Base-by-base conservation (phyloP, 2,113 vertebrate genomes). In the Sturnus vulgaris region DNA sequence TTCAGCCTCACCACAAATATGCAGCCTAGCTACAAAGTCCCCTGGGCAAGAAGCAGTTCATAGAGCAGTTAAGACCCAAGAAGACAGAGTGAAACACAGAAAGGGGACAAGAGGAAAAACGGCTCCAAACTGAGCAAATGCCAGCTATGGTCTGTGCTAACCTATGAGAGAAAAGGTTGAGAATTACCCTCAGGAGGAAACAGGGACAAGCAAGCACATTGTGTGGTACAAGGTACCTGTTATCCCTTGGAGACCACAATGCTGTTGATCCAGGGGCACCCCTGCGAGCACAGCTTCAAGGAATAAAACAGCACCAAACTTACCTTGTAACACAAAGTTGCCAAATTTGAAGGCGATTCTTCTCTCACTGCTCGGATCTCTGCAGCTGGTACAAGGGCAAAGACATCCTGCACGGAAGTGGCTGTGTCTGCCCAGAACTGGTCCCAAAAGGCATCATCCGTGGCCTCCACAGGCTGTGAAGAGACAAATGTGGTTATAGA, bases 281-380 rank as follows among this genome's bases (percentile, higher is more conserved):
- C 7, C 37, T 24, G 3, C 27, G 27, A 59, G 68, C 50, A 83
- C 25, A 57, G 35, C 33, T 68, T 65, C 35, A 33, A 15, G 14
- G 3, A 15, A 37, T 27, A 71, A 13, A 16, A 42, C 12, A 21
- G 57, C n/a, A 23, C 11, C 50, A 68, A 15, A 73, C 90, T 91
- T 96, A 99, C 99, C 99, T 99, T 99, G 50, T 99, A 99, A 96
- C 99, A 99, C 65, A 99, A 97, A 42, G 99, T 99, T 9, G 99
- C 99, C 97, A 99, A 95, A 97, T 99, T 99, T 35, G 99, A 99
- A 47, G 99, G 99, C 0, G 99, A 99, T 97, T 99, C 99, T 94
- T 99, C 99, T 81, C 99, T 97, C 78, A 99, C 99, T 0, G 99
- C 99, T 95, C 99, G 98, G 96, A 99, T 99, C 98, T 99, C 99